Evolutionary conservation across 2,113 vertebrate species (phyloP).

Genomic region (Ascaphus truei): DNA sequence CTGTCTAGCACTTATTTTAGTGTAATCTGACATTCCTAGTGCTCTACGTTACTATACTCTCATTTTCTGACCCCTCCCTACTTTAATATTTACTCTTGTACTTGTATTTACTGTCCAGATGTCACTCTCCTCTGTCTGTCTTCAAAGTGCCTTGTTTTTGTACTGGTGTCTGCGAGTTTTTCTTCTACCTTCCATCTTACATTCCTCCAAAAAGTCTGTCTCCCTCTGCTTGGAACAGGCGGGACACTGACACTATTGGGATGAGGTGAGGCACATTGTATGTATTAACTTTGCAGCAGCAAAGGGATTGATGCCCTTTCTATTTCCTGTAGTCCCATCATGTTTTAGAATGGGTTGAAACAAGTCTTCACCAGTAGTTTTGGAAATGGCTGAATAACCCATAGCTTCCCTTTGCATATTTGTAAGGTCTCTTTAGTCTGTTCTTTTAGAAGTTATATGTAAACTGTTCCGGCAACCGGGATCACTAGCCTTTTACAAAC

Average conservation of each 20-base stretch:
- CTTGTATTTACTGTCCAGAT: background rate
- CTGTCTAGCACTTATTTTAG: no score
- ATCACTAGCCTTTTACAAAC: background rate
- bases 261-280: no score
- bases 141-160: slow-evolving; percentile 38
- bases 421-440: background rate
- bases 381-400: background rate
- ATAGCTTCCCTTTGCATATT: background rate
- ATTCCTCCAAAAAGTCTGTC: background rate
- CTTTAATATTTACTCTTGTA: background rate
- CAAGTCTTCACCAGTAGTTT: background rate
- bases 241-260: background rate
- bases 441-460: background rate
- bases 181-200: slow-evolving; percentile 8
- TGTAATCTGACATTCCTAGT: no score
- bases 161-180: slow-evolving; percentile 11
- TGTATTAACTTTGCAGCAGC: background rate
- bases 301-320: background rate
- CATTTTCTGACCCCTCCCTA: background rate
- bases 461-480: background rate
- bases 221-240: background rate
- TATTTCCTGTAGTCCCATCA: background rate
- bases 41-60: no score
- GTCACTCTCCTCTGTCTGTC: slow-evolving; percentile 9
- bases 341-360: background rate